Conservation (phyloP, 2,888 invertebrate genomes). For the Aporophyla lueneburgensis region DNA sequence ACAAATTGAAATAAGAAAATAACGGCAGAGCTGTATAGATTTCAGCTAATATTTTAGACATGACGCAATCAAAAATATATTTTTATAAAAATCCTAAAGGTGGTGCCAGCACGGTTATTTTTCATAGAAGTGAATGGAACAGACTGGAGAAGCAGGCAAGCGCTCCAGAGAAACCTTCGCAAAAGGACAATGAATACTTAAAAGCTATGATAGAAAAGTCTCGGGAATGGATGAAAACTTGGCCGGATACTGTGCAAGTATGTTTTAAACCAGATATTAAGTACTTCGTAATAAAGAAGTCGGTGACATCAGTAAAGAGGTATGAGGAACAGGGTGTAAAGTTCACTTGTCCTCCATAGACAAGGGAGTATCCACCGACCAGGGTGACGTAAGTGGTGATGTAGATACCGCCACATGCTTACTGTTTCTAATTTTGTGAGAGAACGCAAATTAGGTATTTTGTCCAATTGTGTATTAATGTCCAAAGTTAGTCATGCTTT, state of each 20-base stretch:
- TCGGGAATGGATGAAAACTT: conserved; percentile 75
- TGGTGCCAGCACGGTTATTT: conserved; percentile 61
- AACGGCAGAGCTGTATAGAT: conserved; percentile 50
- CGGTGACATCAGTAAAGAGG: too few species aligned
- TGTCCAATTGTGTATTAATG: background rate
- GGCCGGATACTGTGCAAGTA: conserved; percentile 79
- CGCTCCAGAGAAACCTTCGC: conserved; percentile 41
- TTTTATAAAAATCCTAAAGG: conserved; percentile 37
- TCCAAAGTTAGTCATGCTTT: background rate
- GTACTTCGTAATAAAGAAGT: background rate
- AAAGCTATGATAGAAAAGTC: conserved; percentile 75
- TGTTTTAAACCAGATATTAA: background rate
- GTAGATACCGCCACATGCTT: background rate
- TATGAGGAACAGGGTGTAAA: background rate
- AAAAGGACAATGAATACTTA: conserved; percentile 68
- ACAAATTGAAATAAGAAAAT: conserved; percentile 1
- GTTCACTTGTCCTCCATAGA: too few species aligned
- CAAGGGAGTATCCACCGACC: too few species aligned
- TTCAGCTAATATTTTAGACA: conserved; percentile 21
- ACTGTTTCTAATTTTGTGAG: background rate
- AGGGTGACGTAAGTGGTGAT: too few species aligned
- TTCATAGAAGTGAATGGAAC: conserved; percentile 78
- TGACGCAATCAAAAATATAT: conserved; percentile 45
- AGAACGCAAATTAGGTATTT: background rate
- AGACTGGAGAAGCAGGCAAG: conserved; percentile 71